Evolutionary conservation across 2,113 vertebrate species (phyloP).

Genomic region (Laterallus jamaicensis): DNA sequence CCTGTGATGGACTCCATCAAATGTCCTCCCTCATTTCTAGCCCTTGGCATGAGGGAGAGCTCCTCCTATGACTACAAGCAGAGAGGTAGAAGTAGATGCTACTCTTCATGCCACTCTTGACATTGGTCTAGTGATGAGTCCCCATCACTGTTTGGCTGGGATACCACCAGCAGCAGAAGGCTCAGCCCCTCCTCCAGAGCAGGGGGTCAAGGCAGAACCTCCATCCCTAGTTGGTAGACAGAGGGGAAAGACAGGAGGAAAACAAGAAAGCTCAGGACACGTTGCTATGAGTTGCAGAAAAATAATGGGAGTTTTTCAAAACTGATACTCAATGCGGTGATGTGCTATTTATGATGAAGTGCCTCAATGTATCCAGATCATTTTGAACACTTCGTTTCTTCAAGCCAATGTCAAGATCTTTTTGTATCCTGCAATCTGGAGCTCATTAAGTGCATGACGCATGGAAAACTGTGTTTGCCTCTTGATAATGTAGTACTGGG

Average conservation of each 20-base stretch:
- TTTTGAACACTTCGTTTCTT: constrained; percentile 18
- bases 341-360: not conserved
- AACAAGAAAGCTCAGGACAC: not conserved
- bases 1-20: rapidly evolving
- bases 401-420: constrained; percentile 18
- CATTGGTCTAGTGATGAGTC: not conserved
- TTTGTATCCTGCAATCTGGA: not conserved
- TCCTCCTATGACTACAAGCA: not conserved
- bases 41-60: not conserved
- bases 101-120: not conserved
- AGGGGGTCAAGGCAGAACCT: not conserved
- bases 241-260: not conserved
- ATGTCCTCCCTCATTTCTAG: not conserved
- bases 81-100: not conserved
- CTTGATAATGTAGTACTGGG: not conserved
- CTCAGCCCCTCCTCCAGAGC: not conserved
- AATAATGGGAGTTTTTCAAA: not conserved
- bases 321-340: not conserved
- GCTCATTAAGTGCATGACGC: not conserved
- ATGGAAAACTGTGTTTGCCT: not conserved
- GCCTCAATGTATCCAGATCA: not conserved
- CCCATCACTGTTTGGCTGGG: not conserved
- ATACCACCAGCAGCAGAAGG: not conserved
- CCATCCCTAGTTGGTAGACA: not conserved
- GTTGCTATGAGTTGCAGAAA: not conserved